Conservation (phyloP, 2,888 invertebrate genomes). For the Troides helena region DNA sequence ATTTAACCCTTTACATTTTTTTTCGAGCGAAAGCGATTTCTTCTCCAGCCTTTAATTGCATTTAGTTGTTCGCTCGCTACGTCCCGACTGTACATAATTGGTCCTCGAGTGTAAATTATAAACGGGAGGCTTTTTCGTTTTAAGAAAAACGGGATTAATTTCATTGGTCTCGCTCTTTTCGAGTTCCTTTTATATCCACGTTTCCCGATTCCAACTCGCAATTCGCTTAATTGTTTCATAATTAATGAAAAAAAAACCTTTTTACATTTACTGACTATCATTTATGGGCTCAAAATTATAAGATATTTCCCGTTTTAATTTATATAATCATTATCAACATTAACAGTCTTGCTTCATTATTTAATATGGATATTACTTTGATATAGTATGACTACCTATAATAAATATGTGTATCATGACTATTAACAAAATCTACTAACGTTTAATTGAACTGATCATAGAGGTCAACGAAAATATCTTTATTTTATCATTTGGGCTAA, state of each 20-base stretch:
- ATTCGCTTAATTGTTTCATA: constrained; percentile 20
- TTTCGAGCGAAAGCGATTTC: constrained; percentile 41
- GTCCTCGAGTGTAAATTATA: constrained; percentile 20
- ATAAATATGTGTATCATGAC: not conserved
- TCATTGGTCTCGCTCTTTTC: constrained; percentile 9
- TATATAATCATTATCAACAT: not conserved
- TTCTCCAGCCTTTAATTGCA: constrained; percentile 50
- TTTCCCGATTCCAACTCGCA: constrained; percentile 13
- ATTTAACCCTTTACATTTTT: constrained; percentile 43
- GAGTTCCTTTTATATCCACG: constrained; percentile 10
- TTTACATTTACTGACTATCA: not conserved
- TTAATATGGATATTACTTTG: not conserved
- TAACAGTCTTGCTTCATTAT: no score
- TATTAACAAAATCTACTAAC: not conserved
- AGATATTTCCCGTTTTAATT: not conserved
- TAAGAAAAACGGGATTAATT: constrained; percentile 15
- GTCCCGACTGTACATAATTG: constrained; percentile 23
- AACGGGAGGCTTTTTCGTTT: constrained; percentile 21
- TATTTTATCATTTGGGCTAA: constrained; percentile 8
- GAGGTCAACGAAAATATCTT: not conserved
- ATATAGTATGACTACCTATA: not conserved
- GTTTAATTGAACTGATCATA: not conserved
- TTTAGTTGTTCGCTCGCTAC: constrained; percentile 33
- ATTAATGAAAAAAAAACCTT: constrained; percentile 12
- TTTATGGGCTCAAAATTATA: not conserved